Evolutionary conservation across 2,888 invertebrate genomes (phyloP).

Genomic region (Drosophila histrio): DNA sequence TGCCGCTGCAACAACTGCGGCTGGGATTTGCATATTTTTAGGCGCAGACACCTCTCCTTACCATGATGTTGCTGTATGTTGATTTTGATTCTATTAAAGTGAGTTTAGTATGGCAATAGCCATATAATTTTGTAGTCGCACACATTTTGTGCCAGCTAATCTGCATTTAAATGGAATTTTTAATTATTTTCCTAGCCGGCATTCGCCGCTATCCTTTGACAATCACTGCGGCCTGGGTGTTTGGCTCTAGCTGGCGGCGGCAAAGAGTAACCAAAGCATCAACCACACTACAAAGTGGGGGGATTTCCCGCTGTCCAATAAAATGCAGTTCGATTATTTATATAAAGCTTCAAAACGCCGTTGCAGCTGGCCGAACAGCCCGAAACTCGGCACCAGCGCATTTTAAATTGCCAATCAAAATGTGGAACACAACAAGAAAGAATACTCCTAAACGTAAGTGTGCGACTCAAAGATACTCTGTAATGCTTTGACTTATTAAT

Average conservation of each 20-base stretch:
- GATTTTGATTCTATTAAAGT: slow-evolving; percentile 63
- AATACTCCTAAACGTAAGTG: neutral
- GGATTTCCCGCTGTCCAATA: slow-evolving; percentile 33
- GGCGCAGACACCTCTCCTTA: slow-evolving; percentile 36
- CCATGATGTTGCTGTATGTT: slow-evolving; percentile 21
- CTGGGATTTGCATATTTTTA: slow-evolving; percentile 73
- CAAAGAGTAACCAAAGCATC: slow-evolving; percentile 26
- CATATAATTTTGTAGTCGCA: slow-evolving; percentile 67
- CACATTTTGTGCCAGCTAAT: slow-evolving; percentile 69
- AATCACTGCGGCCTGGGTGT: slow-evolving; percentile 61
- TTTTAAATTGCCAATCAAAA: slow-evolving; percentile 78
- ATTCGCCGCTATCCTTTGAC: slow-evolving; percentile 68
- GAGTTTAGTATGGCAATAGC: slow-evolving; percentile 17
- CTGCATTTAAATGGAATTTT: slow-evolving; percentile 80
- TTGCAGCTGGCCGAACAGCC: slow-evolving; percentile 16
- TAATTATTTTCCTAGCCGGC: slow-evolving; percentile 72
- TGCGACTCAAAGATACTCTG: slow-evolving; percentile 11
- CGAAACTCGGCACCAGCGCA: slow-evolving; percentile 46
- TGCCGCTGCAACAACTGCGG: slow-evolving; percentile 17
- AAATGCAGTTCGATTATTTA: slow-evolving; percentile 78
- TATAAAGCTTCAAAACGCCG: slow-evolving; percentile 68
- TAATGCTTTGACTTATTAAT: too few species aligned
- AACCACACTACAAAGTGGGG: slow-evolving; percentile 43
- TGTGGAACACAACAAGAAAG: slow-evolving; percentile 46
- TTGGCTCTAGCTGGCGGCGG: slow-evolving; percentile 36